Conservation (phyloP, 2,113 vertebrate species). For the Protomyctophum bolini region DNA sequence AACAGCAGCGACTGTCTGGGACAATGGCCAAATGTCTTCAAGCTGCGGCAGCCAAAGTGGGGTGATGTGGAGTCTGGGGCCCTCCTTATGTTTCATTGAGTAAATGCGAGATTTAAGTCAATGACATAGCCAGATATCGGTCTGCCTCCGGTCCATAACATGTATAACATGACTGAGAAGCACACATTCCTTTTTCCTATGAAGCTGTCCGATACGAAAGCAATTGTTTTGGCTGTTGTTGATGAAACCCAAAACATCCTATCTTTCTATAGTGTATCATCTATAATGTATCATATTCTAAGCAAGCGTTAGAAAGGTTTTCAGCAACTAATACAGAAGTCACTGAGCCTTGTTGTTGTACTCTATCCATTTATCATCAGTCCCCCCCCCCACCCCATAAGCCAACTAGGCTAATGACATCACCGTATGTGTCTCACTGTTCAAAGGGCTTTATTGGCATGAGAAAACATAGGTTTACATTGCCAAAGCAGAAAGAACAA, state of each 20-base stretch:
- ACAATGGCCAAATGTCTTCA: constrained; percentile 42
- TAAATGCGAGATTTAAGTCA: constrained; percentile 17
- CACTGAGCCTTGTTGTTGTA: background rate
- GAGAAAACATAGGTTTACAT: too few species aligned
- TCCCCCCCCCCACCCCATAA: constrained; percentile 24
- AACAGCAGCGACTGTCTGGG: constrained; percentile 32
- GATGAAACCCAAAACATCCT: background rate
- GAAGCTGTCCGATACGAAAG: background rate
- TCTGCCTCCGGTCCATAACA: background rate
- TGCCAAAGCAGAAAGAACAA: too few species aligned
- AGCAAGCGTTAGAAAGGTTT: background rate
- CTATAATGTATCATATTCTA: background rate
- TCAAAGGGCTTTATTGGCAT: too few species aligned
- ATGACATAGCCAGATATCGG: background rate
- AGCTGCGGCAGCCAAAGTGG: constrained; percentile 24
- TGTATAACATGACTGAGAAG: background rate
- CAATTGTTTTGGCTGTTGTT: background rate
- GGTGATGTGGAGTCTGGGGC: constrained; percentile 9
- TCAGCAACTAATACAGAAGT: background rate
- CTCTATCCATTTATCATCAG: background rate
- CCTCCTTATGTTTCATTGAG: background rate
- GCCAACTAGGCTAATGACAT: constrained; percentile 44
- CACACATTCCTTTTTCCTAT: background rate
- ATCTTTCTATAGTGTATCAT: background rate
- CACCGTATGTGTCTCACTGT: constrained; percentile 2